phyloP scores from a whole-genome alignment of 2,113 vertebrate species.

The Corythaeola cristata region DNA sequence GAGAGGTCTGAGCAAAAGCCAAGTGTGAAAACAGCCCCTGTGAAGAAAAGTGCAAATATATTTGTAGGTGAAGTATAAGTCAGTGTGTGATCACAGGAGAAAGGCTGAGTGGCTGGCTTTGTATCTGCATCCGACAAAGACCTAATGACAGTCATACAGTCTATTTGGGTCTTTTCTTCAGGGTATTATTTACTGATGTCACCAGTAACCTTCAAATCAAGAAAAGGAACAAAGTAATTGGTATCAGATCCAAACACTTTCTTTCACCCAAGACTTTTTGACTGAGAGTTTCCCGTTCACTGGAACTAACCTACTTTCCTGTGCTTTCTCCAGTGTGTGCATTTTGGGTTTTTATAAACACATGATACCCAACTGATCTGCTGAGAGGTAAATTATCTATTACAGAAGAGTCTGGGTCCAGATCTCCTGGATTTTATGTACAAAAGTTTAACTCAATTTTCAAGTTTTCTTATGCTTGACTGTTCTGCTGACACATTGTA shows the following conservation, averaged over 20 bases:
- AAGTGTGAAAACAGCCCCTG: background rate
- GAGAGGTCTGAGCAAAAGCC: background rate
- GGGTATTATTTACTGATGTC: background rate
- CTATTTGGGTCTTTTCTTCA: background rate
- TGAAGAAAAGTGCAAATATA: background rate
- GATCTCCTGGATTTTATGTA: background rate
- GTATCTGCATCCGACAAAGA: background rate
- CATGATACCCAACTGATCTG: background rate
- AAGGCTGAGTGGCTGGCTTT: background rate
- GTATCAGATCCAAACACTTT: background rate
- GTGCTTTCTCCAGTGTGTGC: background rate
- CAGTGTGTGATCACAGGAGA: background rate
- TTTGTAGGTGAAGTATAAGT: background rate
- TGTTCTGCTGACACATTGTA: background rate
- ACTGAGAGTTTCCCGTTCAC: background rate
- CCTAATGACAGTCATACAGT: background rate
- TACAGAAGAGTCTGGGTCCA: background rate
- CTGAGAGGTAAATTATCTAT: background rate
- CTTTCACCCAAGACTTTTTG: background rate
- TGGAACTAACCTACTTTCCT: background rate
- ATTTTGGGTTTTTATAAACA: background rate
- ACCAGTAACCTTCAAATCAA: background rate
- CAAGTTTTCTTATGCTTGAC: background rate
- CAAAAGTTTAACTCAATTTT: background rate
- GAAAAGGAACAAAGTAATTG: background rate